A percentile compares a stretch with the other conserved stretches of the same genome.
Conservation (phyloP, 2,113 vertebrate species). For the Malurus cyaneus region DNA sequence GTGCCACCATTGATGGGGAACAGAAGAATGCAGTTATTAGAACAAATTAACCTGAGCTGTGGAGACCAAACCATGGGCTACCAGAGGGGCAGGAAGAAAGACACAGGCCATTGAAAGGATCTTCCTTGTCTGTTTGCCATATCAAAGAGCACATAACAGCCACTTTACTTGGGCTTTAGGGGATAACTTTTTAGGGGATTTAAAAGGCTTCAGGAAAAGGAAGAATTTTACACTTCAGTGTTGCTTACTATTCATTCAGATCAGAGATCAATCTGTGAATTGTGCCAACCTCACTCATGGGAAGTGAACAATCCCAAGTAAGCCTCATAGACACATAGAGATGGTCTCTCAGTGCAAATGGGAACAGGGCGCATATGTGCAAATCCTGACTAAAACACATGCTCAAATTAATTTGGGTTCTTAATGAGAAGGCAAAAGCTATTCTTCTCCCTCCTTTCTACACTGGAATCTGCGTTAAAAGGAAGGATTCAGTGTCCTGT, state of each 20-base stretch:
- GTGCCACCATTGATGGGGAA: neutral
- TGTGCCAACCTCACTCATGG: neutral
- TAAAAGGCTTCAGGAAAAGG: neutral
- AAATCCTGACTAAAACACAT: neutral
- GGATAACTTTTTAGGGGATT: neutral
- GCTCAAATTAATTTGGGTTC: neutral
- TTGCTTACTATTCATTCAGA: neutral
- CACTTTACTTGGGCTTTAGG: neutral
- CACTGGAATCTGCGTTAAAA: neutral
- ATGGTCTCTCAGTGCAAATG: neutral
- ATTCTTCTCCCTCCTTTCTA: neutral
- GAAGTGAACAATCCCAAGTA: neutral
- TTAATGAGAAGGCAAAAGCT: neutral
- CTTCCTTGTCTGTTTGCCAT: neutral
- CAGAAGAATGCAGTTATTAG: neutral
- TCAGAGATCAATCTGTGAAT: neutral
- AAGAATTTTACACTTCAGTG: neutral
- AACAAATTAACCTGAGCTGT: neutral
- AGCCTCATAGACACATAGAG: rapidly evolving
- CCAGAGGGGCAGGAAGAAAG: neutral
- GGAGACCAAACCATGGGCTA: neutral
- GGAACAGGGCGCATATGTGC: rapidly evolving
- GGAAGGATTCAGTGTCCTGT: neutral
- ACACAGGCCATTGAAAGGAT: rapidly evolving
- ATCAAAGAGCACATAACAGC: neutral